These are phyloP conservation scores for Astreopora myriophthalma DNA, from an alignment of 64 coral and sea anemone species.

Conservation along the genomic window DNA sequence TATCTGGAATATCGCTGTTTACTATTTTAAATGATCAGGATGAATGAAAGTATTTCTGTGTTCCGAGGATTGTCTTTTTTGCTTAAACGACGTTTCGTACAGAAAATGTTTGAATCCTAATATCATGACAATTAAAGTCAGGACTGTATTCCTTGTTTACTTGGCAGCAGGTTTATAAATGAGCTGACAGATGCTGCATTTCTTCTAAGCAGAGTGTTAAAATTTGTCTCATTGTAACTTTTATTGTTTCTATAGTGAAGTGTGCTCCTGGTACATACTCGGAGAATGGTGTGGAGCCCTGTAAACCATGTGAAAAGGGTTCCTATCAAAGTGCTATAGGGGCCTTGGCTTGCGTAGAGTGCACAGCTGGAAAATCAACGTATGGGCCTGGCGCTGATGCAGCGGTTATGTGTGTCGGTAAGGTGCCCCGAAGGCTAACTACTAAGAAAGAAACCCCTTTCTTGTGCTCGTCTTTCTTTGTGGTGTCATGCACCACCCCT, in stretches of 20 bases:
- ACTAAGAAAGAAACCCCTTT: background rate
- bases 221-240: background rate
- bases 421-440: background rate
- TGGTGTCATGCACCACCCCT: no score
- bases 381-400: constrained; percentile 80
- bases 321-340: constrained; percentile 72
- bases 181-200: background rate
- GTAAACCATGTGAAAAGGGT: constrained; percentile 80
- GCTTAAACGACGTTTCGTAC: no score
- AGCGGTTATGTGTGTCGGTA: constrained; percentile 76
- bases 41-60: no score
- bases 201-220: background rate
- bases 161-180: background rate
- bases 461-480: background rate
- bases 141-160: no score
- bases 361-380: constrained; percentile 74
- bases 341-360: constrained; percentile 75
- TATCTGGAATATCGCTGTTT: no score
- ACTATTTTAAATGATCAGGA: no score
- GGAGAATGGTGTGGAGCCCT: constrained; percentile 90
- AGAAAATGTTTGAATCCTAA: no score
- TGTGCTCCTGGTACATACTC: constrained; percentile 93
- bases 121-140: no score
- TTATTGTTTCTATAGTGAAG: constrained; percentile 72
- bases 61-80: no score